phyloP scores from a whole-genome alignment of 2,797 vertebrate species.

The Sandelia bainsii region DNA sequence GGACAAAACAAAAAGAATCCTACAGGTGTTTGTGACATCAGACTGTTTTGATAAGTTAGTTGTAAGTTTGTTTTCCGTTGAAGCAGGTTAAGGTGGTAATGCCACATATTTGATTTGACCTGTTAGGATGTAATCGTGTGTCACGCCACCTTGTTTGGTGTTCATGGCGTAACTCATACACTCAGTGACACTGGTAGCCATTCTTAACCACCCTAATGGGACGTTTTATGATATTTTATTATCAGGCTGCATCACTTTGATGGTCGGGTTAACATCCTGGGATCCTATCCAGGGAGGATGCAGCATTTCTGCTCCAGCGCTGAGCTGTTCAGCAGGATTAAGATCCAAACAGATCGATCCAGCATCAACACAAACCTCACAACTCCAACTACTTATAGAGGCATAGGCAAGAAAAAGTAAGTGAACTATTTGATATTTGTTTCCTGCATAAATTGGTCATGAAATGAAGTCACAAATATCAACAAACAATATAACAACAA shows the following conservation, averaged over 20 bases:
- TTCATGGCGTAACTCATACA: neutral
- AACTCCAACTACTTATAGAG: neutral
- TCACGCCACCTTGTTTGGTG: neutral
- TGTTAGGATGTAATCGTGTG: neutral
- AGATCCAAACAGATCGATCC: conserved; percentile 33
- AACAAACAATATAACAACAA: too few species aligned
- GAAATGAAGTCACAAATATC: too few species aligned
- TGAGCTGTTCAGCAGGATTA: conserved; percentile 28
- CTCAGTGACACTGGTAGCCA: neutral
- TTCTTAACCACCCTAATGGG: conserved; percentile 16
- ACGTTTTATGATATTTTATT: neutral
- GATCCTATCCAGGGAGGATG: conserved; percentile 5
- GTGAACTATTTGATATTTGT: too few species aligned
- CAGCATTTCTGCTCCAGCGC: conserved; percentile 8
- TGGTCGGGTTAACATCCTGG: conserved; percentile 3
- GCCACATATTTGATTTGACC: neutral
- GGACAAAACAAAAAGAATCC: conserved; percentile 17
- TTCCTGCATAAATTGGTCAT: too few species aligned
- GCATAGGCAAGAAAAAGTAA: neutral
- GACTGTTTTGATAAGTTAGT: neutral
- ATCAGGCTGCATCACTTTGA: conserved; percentile 5
- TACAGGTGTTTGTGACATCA: neutral
- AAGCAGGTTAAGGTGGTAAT: neutral
- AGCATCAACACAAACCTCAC: neutral
- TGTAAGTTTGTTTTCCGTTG: neutral